A percentile compares a stretch with the other conserved stretches of the same genome.
These are phyloP conservation scores for Octonoba sinensis DNA, from an alignment of 2,888 invertebrate genomes.

Conservation along the genomic window DNA sequence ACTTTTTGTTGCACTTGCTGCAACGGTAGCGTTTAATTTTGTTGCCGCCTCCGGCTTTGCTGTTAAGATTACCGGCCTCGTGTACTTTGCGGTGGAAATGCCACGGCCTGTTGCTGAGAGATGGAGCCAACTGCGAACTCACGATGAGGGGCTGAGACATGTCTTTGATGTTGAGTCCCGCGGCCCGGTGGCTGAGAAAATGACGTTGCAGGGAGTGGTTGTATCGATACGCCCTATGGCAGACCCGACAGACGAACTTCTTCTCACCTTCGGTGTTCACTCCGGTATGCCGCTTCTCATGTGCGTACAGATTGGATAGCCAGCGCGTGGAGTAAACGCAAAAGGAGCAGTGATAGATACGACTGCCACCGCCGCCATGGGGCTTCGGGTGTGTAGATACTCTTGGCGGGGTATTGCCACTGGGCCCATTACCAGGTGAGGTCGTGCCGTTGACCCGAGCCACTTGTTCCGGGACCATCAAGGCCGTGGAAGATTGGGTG, in stretches of 20 bases:
- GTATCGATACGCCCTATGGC: conserved; percentile 70
- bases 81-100: conserved; percentile 27
- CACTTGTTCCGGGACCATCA: conserved; percentile 49
- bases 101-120: conserved; percentile 45
- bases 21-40: conserved; percentile 68
- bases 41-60: conserved; percentile 24
- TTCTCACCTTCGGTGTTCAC: conserved; percentile 68
- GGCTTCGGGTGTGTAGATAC: conserved; percentile 47
- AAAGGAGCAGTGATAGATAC: conserved; percentile 89
- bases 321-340: conserved; percentile 91
- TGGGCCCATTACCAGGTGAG: conserved; percentile 31
- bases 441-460: conserved; percentile 52
- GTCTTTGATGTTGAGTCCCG: conserved; percentile 52
- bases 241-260: conserved; percentile 69
- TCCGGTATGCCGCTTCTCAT: conserved; percentile 85
- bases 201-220: conserved; percentile 70
- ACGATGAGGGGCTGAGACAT: conserved; percentile 63
- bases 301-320: conserved; percentile 90
- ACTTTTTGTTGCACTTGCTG: conserved; percentile 69
- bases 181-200: conserved; percentile 68
- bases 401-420: conserved; percentile 34
- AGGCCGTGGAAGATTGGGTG: conserved; percentile 29
- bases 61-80: conserved; percentile 7
- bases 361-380: conserved; percentile 70
- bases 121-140: conserved; percentile 50